These are phyloP conservation scores for Pherbina coryleti DNA, from an alignment of 2,888 invertebrate genomes.

Conservation along the genomic window DNA sequence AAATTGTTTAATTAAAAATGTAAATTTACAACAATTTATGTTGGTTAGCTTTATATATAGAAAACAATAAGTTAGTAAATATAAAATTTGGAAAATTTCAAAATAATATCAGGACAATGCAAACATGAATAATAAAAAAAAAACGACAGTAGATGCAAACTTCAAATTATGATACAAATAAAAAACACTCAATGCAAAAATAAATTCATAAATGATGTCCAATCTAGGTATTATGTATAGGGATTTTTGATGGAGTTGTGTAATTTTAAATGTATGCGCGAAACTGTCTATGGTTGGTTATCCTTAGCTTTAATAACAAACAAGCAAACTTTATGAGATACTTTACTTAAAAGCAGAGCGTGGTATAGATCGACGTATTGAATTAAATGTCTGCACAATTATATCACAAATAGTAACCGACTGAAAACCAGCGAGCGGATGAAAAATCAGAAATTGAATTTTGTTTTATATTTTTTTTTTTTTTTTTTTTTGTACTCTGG, in stretches of 20 bases:
- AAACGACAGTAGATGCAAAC: conserved; percentile 4
- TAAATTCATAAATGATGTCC: background rate
- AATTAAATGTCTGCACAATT: background rate
- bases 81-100: conserved; percentile 1
- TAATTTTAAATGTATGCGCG: conserved; percentile 23
- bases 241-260: background rate
- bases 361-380: no score
- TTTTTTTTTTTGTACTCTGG: no score
- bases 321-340: no score
- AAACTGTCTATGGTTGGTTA: background rate
- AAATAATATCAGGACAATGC: conserved; percentile 1
- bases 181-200: background rate
- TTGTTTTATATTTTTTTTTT: no score
- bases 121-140: conserved; percentile 2
- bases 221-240: background rate
- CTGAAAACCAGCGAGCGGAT: no score
- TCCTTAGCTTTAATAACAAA: no score
- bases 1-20: conserved; percentile 38
- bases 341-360: no score
- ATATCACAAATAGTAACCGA: background rate
- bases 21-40: background rate
- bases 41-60: background rate
- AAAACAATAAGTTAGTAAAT: background rate
- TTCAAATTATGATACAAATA: background rate
- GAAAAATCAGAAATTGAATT: background rate